Conservation (phyloP, 2,797 vertebrate genomes). For the Oreortyx pictus region DNA sequence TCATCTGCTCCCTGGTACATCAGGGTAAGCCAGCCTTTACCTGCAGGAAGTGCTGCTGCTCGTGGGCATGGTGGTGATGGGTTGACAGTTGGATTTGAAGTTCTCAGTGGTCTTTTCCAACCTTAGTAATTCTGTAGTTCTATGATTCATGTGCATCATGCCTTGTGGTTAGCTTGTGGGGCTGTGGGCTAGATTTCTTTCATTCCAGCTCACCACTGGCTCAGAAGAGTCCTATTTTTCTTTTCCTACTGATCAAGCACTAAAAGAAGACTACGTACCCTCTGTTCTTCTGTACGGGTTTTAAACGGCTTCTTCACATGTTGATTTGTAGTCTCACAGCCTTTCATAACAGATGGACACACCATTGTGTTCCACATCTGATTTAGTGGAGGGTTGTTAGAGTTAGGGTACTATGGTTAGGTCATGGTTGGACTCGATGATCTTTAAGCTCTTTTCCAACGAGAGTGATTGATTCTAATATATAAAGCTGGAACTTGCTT, state of each 20-base stretch:
- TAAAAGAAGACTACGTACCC: neutral
- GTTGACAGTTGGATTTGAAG: too few species aligned
- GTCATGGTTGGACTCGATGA: too few species aligned
- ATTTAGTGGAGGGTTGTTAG: neutral
- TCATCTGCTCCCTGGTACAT: neutral
- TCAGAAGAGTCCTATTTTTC: constrained; percentile 17
- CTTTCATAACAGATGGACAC: neutral
- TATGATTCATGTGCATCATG: neutral
- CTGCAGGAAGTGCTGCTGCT: neutral
- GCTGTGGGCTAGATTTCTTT: neutral
- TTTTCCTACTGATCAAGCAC: neutral
- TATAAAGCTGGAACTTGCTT: constrained; percentile 4
- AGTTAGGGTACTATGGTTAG: too few species aligned
- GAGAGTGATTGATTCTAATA: too few species aligned
- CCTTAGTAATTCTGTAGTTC: too few species aligned
- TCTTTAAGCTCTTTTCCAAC: too few species aligned
- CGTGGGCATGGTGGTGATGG: neutral
- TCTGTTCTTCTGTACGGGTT: neutral
- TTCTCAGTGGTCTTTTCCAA: too few species aligned
- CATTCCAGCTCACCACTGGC: neutral
- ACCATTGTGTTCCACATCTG: neutral
- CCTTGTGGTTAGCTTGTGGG: neutral
- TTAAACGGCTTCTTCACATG: constrained; percentile 8
- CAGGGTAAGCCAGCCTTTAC: neutral
- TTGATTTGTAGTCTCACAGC: constrained; percentile 15